Evolutionary conservation across 2,888 invertebrate genomes (phyloP).

Genomic region (Doris montereyensis): DNA sequence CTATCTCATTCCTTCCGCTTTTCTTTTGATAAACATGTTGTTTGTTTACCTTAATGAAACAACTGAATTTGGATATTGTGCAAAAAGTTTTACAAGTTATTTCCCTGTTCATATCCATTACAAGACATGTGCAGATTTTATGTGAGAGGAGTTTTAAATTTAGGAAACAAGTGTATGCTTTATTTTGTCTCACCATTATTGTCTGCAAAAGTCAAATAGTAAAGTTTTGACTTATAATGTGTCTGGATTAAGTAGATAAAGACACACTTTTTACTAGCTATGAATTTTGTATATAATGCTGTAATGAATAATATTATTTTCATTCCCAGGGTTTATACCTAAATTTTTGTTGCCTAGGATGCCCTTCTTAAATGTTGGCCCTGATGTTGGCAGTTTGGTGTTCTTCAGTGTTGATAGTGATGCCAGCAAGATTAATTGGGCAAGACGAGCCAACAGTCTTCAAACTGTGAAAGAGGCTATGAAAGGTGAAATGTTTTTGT

Average conservation of each 20-base stretch:
- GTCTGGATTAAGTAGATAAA: not conserved
- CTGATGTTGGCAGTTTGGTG: slow-evolving; percentile 58
- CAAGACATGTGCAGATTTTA: too few relatives aligned
- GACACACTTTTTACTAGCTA: not conserved
- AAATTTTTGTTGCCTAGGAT: slow-evolving; percentile 55
- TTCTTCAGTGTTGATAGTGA: slow-evolving; percentile 61
- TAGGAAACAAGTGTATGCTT: too few relatives aligned
- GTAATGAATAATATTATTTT: not conserved
- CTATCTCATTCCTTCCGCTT: too few relatives aligned
- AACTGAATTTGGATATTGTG: too few relatives aligned
- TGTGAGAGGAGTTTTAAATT: too few relatives aligned
- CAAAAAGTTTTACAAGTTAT: too few relatives aligned
- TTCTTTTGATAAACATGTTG: too few relatives aligned
- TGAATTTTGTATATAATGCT: not conserved
- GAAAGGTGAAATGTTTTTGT: slow-evolving; percentile 44
- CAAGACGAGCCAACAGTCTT: slow-evolving; percentile 56
- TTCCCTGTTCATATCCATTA: too few relatives aligned
- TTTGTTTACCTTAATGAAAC: too few relatives aligned
- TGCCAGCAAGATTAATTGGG: slow-evolving; percentile 64
- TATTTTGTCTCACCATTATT: too few relatives aligned
- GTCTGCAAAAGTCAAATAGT: not conserved
- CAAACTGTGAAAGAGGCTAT: slow-evolving; percentile 52
- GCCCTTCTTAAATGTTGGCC: slow-evolving; percentile 55
- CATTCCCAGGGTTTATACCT: slow-evolving; percentile 56
- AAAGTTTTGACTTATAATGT: not conserved